These are phyloP conservation scores for Psophia crepitans DNA, from an alignment of 2,113 vertebrate genomes.

Conservation along the genomic window DNA sequence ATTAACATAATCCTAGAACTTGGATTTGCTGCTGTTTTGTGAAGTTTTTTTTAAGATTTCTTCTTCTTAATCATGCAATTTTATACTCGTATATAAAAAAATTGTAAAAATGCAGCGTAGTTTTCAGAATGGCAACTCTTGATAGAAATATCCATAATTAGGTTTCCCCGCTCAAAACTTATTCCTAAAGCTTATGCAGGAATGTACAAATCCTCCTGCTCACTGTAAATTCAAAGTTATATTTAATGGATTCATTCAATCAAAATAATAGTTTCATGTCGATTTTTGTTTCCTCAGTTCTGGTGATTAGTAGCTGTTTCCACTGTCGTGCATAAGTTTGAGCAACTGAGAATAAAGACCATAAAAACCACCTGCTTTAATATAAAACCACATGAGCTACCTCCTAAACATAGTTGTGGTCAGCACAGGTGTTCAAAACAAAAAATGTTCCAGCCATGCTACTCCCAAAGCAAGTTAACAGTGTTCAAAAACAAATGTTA, in stretches of 20 bases:
- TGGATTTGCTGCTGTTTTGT: not conserved
- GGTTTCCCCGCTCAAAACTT: not conserved
- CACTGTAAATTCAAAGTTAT: not conserved
- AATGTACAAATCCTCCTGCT: not conserved
- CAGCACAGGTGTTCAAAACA: not conserved
- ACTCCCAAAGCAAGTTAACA: not conserved
- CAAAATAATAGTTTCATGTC: not conserved
- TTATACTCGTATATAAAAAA: not conserved
- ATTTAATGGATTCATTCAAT: not conserved
- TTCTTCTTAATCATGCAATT: not conserved
- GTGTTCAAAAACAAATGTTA: not conserved
- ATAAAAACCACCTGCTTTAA: not conserved
- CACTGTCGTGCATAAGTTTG: rapidly evolving
- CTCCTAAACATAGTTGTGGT: not conserved
- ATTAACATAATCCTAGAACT: not conserved
- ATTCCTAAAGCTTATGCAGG: not conserved
- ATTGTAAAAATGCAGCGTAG: not conserved
- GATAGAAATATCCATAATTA: not conserved
- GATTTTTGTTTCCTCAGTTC: not conserved
- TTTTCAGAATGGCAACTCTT: not conserved
- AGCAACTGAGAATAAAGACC: not conserved
- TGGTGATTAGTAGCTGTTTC: not conserved
- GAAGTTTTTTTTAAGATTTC: not conserved
- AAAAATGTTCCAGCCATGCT: not conserved
- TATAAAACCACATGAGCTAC: not conserved